Evolutionary conservation across 1,140 invertebrate genomes (phyloP), one percentile per base, ranked within the genome.

Genomic region (Sinonovacula constricta): DNA sequence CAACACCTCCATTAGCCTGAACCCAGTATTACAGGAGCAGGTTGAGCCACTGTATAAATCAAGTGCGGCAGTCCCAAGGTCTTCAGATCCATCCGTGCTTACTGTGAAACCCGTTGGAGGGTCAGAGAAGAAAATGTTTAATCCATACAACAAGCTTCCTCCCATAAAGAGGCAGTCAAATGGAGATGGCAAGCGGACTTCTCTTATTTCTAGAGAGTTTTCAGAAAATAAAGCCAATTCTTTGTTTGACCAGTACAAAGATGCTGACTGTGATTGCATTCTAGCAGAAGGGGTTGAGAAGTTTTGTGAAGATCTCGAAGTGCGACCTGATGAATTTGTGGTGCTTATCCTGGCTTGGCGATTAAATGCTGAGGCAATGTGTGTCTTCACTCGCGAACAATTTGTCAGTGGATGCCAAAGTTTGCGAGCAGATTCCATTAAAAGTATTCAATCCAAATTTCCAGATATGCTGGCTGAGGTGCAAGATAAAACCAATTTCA

Each of bases 331-430:
- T 90, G 97, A 99, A 90, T 93, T 92, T 83, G 87, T 90, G 74
- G 95, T 98, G 63, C 92, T 98, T 79, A 94, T 98, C 59, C 92
- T 99, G 67, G 97, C 97, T 69, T 99, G 97, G 97, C 97, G 97
- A 91, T 94, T 98, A 83, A 95, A 96, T 90, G 97, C 97, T 72
- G 95, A 96, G 90, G 96, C 96, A 89, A 99, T 98, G 97, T 98
- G 97, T 92, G 93, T 95, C 84, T 98, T 99, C 91, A 96, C 95
- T 28, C 93, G 95, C 81, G 91, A 92, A 36, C 97, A 98, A 91
- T 98, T 98, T 92, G 92, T 97, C 26, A 83, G 79, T 83, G 97
- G 97, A 18, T 93, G 97, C 84, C 95, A 95, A 90, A 92, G 91
- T 78, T 94, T 98, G 92, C 94, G 94, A 87, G 95, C 95, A 18